Evolutionary conservation across 2,113 vertebrate genomes (phyloP).

Genomic region (Mormyrus iriodes): DNA sequence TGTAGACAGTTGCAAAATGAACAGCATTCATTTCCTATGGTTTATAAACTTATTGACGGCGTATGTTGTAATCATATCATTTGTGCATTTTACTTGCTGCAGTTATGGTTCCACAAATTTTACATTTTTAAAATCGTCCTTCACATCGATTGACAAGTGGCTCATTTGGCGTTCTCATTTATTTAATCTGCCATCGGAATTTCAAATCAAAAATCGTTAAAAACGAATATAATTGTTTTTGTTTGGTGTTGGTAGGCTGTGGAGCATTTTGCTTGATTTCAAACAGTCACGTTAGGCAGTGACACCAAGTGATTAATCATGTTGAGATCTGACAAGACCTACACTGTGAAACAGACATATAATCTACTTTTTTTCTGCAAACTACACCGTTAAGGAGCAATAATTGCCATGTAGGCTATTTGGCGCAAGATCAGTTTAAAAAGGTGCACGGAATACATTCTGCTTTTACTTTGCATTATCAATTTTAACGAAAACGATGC

Average conservation of each 20-base stretch:
- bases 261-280: background rate
- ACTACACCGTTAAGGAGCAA: background rate
- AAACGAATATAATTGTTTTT: background rate
- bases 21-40: background rate
- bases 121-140: background rate
- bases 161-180: background rate
- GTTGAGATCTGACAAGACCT: background rate
- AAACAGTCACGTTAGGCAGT: background rate
- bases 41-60: background rate
- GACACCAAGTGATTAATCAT: background rate
- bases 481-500: background rate
- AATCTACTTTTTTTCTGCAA: constrained; percentile 16
- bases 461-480: background rate
- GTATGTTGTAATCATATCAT: background rate
- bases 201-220: background rate
- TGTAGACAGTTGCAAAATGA: background rate
- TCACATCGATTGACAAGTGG: background rate
- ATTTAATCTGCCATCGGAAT: background rate
- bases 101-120: background rate
- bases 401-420: background rate
- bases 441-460: background rate
- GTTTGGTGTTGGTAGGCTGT: background rate
- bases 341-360: constrained; percentile 13
- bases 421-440: background rate
- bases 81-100: background rate